Evolutionary conservation across 2,888 invertebrate genomes (phyloP), one percentile per base, ranked within the genome.

Genomic region (Creontiades dilutus): DNA sequence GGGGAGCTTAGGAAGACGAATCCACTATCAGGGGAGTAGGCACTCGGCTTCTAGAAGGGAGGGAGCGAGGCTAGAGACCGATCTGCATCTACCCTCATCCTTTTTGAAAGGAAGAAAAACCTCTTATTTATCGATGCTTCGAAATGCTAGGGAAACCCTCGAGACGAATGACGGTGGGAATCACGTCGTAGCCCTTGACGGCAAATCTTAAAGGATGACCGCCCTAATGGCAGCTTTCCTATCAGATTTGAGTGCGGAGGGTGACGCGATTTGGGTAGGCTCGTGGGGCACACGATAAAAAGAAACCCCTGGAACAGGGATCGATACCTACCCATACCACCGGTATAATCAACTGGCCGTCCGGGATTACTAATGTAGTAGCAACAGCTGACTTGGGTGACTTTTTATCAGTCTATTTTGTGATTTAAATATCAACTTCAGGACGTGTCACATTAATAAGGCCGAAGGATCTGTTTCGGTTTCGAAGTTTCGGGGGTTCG

Each of bases 391-490:
- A n/a, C n/a, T 75, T 12, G 12, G 19, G 19, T 75, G 12, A 13
- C 28, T 28, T 19, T 27, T 19, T 75, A 9, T 68, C 11, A 52
- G 16, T n/a, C 75, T 57, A 75, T 75, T n/a, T 75, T 19, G 75
- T 75, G 75, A 75, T 75, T 75, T 75, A 75, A 75, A 75, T 75
- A 75, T 75, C 75, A 75, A 19, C 19, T 19, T 13, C 3, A 57
- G 23, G 23, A 19, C 75, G 9, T 3, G n/a, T 28, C 75, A n/a
- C 75, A n/a, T 75, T 75, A 75, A 75, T n/a, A 3, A 75, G 4
- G 7, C n/a, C 68, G 16, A 68, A 12, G 16, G 12, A 19, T 75
- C 28, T 12, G 12, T 75, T 75, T 19, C 28, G 11, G 16, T 14
- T 14, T n/a, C 28, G 28, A 75, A 12, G 23, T 28, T 57, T 57